These are phyloP conservation scores for Corythornis madagascariensis DNA, from an alignment of 2,113 vertebrate genomes.

Conservation along the genomic window DNA sequence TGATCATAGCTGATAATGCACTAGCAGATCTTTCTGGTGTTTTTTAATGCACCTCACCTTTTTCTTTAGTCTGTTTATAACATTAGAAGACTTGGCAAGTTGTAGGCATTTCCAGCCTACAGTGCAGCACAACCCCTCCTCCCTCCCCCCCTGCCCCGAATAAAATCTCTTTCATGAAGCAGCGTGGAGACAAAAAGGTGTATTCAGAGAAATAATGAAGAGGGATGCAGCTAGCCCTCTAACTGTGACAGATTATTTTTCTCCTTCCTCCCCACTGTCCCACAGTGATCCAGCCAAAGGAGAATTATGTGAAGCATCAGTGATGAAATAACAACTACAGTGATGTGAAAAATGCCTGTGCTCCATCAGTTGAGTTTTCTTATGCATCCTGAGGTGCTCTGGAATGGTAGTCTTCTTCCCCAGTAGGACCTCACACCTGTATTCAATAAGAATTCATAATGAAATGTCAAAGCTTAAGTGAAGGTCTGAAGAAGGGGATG, in stretches of 20 bases:
- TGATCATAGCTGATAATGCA: not conserved
- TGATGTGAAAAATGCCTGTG: not conserved
- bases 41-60: not conserved
- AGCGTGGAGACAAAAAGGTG: not conserved
- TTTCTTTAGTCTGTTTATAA: not conserved
- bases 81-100: not conserved
- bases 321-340: not conserved
- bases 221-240: not conserved
- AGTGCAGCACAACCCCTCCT: no score
- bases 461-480: not conserved
- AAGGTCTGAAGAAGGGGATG: not conserved
- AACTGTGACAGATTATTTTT: not conserved
- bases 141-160: no score
- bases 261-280: rapidly evolving
- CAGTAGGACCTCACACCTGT: not conserved
- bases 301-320: not conserved
- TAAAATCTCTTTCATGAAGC: not conserved
- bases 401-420: not conserved
- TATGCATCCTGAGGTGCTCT: not conserved
- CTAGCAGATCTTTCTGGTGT: not conserved
- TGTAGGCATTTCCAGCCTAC: not conserved
- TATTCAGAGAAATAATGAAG: not conserved
- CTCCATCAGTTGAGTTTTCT: not conserved
- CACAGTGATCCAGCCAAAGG: not conserved
- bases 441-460: not conserved